These are phyloP conservation scores for Drosophila mimetica DNA, from an alignment of 2,888 invertebrate species.

Conservation along the genomic window DNA sequence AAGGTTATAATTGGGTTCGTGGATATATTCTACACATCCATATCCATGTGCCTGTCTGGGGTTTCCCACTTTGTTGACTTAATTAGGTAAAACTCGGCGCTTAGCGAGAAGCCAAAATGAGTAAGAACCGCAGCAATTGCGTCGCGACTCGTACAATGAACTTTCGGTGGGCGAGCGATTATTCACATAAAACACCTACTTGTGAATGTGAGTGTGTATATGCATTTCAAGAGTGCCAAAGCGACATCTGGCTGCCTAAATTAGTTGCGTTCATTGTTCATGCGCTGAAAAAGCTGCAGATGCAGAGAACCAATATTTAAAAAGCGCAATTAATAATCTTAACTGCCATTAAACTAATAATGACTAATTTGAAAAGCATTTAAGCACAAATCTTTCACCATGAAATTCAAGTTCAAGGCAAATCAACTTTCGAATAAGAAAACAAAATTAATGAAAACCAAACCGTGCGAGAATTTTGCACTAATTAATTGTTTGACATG, in stretches of 20 bases:
- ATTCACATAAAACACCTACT: constrained; percentile 8
- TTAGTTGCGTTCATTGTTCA: not conserved
- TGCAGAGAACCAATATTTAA: not conserved
- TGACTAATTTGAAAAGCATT: not conserved
- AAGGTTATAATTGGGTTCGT: constrained; percentile 1
- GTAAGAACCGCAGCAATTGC: constrained; percentile 53
- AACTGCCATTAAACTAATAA: not conserved
- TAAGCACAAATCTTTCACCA: not conserved
- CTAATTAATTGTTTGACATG: constrained; percentile 50
- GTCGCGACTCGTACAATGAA: constrained; percentile 29
- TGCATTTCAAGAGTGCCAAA: constrained; percentile 20
- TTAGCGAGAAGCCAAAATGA: constrained; percentile 57
- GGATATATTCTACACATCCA: not conserved
- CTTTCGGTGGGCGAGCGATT: constrained; percentile 16
- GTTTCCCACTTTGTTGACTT: constrained; percentile 65
- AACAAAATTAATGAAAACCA: not conserved
- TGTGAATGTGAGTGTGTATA: constrained; percentile 15
- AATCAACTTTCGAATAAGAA: not conserved
- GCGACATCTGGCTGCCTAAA: constrained; percentile 24
- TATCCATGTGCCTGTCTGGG: constrained; percentile 24
- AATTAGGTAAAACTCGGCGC: constrained; percentile 72
- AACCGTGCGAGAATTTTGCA: constrained; percentile 12
- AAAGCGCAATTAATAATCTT: no score
- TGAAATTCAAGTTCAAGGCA: constrained; percentile 19
- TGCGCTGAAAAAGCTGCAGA: not conserved